Base-by-base conservation (phyloP, 2,888 invertebrate species). In the Epinotia bilunana region DNA sequence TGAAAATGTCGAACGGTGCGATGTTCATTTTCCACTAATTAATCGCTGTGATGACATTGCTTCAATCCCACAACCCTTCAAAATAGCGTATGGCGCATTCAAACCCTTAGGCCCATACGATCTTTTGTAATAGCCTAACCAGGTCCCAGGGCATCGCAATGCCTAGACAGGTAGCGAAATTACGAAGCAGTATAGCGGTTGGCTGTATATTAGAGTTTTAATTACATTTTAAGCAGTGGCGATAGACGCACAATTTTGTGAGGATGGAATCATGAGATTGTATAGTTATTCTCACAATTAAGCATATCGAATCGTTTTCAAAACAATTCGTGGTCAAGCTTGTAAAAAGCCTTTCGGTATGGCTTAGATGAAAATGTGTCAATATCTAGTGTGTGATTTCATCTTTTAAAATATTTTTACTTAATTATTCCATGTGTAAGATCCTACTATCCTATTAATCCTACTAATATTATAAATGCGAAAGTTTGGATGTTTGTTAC, bases 11-110 rank as follows among this genome's bases (percentile, higher is more conserved):
- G 92, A 90, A 86, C 88, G 87, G 86, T 86, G 87, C 86, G 88
- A 89, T 89, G 92, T 91, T 92, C 93, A 93, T 93, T 93, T 93
- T 93, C 90, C 93, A 92, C 86, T 93, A 92, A 93, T 93, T 93
- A 93, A 93, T 92, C 92, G 89, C 84, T 81, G 85, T 92, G 92
- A 93, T 93, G 92, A 93, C 90, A 90, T 87, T 80, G 86, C 85
- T 80, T 82, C 86, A 85, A 62, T 53, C 53, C 53, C 6, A 61
- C 70, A 68, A 57, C 23, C 69, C 58, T 16, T 69, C 46, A 73
- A 61, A 58, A 73, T 49, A 61, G 67, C 73, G 63, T 72, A 63
- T 43, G 63, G 12, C 43, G 64, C 64, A 72, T 28, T 57, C 23
- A 55, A 46, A 57, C 23, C 6, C 64, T 58, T 43, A 23, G n/a